phyloP scores from a whole-genome alignment of 2,113 vertebrate genomes.

The Glaucidium brasilianum region DNA sequence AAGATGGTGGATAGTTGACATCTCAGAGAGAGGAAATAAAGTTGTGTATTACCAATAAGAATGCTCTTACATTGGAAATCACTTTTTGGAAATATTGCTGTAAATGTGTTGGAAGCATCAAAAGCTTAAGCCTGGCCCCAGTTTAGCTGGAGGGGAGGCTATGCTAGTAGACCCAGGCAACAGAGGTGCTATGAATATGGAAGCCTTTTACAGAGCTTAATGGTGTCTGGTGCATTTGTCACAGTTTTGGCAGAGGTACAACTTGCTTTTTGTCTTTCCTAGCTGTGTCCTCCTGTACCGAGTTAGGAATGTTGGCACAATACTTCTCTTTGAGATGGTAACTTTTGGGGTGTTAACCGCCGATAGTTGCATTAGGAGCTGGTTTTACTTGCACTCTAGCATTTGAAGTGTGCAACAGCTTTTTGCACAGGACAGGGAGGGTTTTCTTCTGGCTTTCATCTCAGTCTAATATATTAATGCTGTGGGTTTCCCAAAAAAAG shows the following conservation, averaged over 20 bases:
- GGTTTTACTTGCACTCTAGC: not conserved
- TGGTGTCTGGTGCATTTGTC: not conserved
- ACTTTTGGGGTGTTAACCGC: not conserved
- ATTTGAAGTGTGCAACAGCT: not conserved
- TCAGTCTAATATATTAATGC: not conserved
- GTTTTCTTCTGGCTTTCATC: not conserved
- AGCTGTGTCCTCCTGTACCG: not conserved
- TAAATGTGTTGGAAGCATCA: not conserved
- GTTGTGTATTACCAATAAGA: not conserved
- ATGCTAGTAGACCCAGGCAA: not conserved
- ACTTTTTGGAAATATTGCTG: not conserved
- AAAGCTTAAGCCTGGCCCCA: not conserved
- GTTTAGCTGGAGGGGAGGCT: not conserved
- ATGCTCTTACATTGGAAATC: not conserved
- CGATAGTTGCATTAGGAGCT: not conserved
- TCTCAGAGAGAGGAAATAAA: not conserved
- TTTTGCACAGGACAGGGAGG: not conserved
- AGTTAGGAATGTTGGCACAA: not conserved
- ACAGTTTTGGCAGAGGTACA: not conserved
- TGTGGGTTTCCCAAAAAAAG: not conserved
- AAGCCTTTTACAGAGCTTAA: not conserved
- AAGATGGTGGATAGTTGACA: not conserved
- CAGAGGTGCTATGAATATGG: not conserved
- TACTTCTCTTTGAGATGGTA: not conserved
- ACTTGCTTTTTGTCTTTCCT: not conserved